A percentile compares a stretch with the other conserved stretches of the same genome.
phyloP scores from a whole-genome alignment of 92 coral and sea anemone species.

The Anthopleura xanthogrammica region DNA sequence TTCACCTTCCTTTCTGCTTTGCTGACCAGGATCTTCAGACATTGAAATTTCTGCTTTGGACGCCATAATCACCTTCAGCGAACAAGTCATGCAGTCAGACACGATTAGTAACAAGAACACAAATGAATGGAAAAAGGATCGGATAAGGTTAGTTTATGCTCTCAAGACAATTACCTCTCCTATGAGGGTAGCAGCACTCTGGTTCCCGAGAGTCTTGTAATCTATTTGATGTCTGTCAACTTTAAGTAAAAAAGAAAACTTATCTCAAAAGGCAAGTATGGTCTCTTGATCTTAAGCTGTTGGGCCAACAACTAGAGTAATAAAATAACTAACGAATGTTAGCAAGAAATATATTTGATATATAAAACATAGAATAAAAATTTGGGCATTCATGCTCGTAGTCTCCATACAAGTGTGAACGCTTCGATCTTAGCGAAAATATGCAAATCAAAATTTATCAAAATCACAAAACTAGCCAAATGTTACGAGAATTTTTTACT shows the following conservation, averaged over 20 bases:
- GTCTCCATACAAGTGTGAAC: too few relatives aligned
- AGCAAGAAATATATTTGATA: too few relatives aligned
- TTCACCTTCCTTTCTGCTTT: constrained; percentile 53
- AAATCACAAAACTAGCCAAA: too few relatives aligned
- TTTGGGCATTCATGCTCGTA: too few relatives aligned
- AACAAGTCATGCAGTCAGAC: not conserved
- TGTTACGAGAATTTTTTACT: too few relatives aligned
- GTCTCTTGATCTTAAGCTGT: not conserved
- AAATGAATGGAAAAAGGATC: not conserved
- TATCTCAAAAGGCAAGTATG: not conserved
- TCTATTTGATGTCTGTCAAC: constrained; percentile 64
- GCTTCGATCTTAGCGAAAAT: too few relatives aligned
- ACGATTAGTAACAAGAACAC: not conserved
- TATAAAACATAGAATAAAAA: too few relatives aligned
- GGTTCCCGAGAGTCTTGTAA: constrained; percentile 80
- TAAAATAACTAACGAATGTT: not conserved
- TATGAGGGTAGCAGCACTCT: constrained; percentile 70
- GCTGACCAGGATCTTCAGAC: constrained; percentile 46
- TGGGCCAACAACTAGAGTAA: not conserved
- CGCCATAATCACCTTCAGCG: constrained; percentile 65
- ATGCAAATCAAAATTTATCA: too few relatives aligned
- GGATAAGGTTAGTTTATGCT: not conserved
- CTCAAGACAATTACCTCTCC: constrained; percentile 61
- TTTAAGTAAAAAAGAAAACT: constrained; percentile 10
- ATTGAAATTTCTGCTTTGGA: constrained; percentile 87